Conservation (phyloP, 35 echinoderm and acorn worm species). For the Stichopus chloronotus region DNA sequence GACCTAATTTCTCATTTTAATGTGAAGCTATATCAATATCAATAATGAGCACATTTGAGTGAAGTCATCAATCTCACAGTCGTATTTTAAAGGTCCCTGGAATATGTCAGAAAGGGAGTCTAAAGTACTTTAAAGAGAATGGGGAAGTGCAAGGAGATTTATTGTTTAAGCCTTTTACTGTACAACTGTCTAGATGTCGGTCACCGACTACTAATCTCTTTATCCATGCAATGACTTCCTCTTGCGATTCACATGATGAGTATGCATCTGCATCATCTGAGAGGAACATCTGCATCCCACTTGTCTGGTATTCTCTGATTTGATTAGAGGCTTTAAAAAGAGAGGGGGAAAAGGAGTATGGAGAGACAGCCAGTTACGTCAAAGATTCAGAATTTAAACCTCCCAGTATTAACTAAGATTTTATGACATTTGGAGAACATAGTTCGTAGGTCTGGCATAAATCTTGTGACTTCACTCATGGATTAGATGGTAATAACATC, state of each 20-base stretch:
- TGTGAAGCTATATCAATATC: too few species aligned
- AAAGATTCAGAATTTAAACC: too few species aligned
- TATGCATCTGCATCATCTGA: neutral
- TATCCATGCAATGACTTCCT: neutral
- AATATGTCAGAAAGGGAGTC: neutral
- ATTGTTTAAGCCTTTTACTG: neutral
- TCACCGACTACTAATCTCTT: neutral
- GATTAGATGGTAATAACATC: too few species aligned
- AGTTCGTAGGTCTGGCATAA: too few species aligned
- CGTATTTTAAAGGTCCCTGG: too few species aligned
- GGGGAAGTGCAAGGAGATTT: neutral
- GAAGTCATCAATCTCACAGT: too few species aligned
- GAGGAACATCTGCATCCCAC: neutral
- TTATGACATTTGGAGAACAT: too few species aligned
- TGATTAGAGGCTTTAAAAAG: neutral
- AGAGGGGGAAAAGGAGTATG: neutral
- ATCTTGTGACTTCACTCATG: too few species aligned
- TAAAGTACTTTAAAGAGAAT: neutral
- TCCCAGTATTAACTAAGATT: too few species aligned
- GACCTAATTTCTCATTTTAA: too few species aligned
- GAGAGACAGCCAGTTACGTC: neutral
- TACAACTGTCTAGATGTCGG: neutral
- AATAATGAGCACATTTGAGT: too few species aligned
- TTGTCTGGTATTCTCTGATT: neutral
- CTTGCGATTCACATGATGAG: neutral